Evolutionary conservation across 64 coral and sea anemone species (phyloP), one percentile per base, ranked within the genome.

Genomic region (Montipora sp.): DNA sequence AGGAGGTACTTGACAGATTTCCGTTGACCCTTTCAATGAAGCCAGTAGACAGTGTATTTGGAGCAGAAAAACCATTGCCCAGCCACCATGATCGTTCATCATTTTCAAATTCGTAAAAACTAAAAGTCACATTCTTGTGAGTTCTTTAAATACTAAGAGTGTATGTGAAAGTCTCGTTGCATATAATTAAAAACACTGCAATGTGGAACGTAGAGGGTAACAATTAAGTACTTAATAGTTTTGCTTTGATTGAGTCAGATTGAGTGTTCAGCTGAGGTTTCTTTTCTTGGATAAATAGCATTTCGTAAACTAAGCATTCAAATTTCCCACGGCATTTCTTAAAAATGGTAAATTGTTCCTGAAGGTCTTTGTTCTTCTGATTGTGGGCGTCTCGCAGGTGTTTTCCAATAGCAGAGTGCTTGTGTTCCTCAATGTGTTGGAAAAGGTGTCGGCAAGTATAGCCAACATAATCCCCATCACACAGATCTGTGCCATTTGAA

Each of bases 371-470:
- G 15, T 18, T 89, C 74, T 15, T 55, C 51, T 55, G 51, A 55
- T 55, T 55, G 51, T 55, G 51, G 51, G 51, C 51, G 51, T 55
- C 51, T 7, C 70, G 45, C 19, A 88, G 21, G 20, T 78, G 87
- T 78, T 66, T 66, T n/a, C 88, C 88, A 80, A 90, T 80, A 45
- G 88, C 58, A 45, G 76, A 90, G 67, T 90, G 63, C 19, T 61
- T 20, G 12, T 90, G 76, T 16, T 90, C 76, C n/a, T 23, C 13
- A 90, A 90, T 68, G 51, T 75, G 58, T 80, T 79, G 88, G 43
- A 58, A 58, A 36, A 90, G 50, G 47, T 90, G 88, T 45, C 88
- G 76, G 12, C 22, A 8, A 15, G 76, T 80, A 80, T 80, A 90
- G 7, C 88, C 88, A 36, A 80, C 75, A 47, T 77, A 77, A 74